Evolutionary conservation across 2,888 invertebrate genomes (phyloP), one percentile per base, ranked within the genome.

Genomic region (Drosophila suboccidentalis): DNA sequence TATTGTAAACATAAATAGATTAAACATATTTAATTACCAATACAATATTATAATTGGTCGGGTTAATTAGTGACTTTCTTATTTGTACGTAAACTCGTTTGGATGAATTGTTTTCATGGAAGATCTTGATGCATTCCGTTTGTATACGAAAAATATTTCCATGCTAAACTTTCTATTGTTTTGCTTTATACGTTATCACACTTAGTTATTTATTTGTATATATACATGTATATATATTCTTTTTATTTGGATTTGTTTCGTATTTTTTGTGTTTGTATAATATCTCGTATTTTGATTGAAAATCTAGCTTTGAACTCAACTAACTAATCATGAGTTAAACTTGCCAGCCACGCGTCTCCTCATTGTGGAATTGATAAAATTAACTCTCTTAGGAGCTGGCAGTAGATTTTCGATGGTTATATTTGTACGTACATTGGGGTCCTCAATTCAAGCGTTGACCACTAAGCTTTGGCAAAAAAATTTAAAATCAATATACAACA

Each of bases 21-120:
- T 74, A 62, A 67, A 46, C 51, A 68, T 73, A 72, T 62, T 26
- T 49, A 34, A 46, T 32, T 47, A 65, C 69, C 44, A 60, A 55
- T 63, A 60, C 26, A 62, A 49, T 61, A 68, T 43, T 59, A 38
- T 29, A 53, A 50, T 68, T 63, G 51, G 38, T 44, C 9, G 22
- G 17, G 22, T 60, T 63, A 38, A 55, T 47, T 41, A 50, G 63
- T 68, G 74, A 62, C 59, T 78, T 66, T 70, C 39, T 47, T 67
- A 81, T 89, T 85, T 82, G 88, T 88, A 89, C 83, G 61, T 82
- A 71, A 82, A 79, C 79, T 75, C 57, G 64, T 68, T 82, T 82
- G 54, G 59, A 62, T 75, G 50, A 60, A 61, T 59, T 63, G 51
- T 71, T 80, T 39, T 61, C 60, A 78, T 68, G 82, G 79, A 81